Evolutionary conservation across 1,140 invertebrate species (phyloP).

Genomic region (Neodiprion fabricii): DNA sequence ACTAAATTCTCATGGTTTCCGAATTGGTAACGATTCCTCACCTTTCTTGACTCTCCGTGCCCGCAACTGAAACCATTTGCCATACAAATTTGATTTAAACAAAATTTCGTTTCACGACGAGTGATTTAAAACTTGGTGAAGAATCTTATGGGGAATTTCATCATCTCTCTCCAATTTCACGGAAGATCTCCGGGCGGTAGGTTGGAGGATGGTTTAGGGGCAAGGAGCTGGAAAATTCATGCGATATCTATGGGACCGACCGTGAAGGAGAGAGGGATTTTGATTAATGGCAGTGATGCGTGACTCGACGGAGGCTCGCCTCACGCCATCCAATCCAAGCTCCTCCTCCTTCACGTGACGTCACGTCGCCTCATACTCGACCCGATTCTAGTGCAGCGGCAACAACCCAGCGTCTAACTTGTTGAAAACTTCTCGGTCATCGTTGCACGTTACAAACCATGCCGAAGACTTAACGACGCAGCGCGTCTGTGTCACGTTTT

Average conservation of each 20-base stretch:
- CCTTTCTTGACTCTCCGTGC: no score
- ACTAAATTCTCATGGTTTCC: no score
- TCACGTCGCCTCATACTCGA: conserved; percentile 21
- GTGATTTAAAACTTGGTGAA: no score
- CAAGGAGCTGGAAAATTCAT: conserved; percentile 8
- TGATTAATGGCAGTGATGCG: conserved; percentile 12
- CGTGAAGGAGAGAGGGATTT: conserved; percentile 5
- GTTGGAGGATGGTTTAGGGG: conserved; percentile 8
- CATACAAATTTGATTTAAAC: no score
- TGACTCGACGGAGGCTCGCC: conserved; percentile 25
- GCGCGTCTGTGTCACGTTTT: background rate
- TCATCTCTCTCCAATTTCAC: no score
- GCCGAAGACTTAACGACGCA: conserved; percentile 6
- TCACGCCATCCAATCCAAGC: conserved; percentile 20
- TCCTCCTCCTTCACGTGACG: conserved; percentile 19
- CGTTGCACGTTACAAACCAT: no score
- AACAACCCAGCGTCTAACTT: background rate
- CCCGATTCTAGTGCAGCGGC: background rate
- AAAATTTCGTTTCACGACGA: no score
- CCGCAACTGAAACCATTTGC: no score
- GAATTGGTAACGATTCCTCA: no score
- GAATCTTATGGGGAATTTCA: no score
- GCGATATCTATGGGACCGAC: background rate
- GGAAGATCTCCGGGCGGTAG: background rate
- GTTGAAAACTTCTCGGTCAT: no score